Conservation (phyloP, 1,140 invertebrate species). For the Tetramorium parvispinum region DNA sequence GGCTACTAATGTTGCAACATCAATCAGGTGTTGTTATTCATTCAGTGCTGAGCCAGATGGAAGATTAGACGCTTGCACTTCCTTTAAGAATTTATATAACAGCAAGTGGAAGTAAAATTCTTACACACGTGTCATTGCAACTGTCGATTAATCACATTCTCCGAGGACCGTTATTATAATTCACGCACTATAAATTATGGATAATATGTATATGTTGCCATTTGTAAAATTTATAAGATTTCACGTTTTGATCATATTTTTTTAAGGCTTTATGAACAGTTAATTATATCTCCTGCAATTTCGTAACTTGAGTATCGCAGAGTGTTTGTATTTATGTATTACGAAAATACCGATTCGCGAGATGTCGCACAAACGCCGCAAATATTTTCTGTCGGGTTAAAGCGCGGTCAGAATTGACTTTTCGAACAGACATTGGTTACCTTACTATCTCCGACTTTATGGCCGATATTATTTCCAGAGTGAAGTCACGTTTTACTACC, state of each 20-base stretch:
- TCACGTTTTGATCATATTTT: background rate
- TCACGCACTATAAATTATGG: background rate
- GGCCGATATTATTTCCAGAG: conserved; percentile 59
- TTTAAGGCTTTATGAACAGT: background rate
- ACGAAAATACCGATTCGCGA: background rate
- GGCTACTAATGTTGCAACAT: conserved; percentile 33
- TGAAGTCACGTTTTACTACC: conserved; percentile 64
- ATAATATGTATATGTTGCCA: background rate
- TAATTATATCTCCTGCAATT: background rate
- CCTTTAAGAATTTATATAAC: background rate
- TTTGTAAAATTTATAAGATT: background rate
- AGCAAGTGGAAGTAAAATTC: conserved; percentile 25
- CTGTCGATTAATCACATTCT: background rate
- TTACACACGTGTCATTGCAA: background rate
- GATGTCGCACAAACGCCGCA: conserved; percentile 13
- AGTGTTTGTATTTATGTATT: background rate
- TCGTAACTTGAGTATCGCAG: background rate
- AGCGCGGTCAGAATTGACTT: conserved; percentile 40
- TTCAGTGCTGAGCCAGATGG: conserved; percentile 36
- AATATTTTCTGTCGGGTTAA: conserved; percentile 19
- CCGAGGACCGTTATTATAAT: background rate
- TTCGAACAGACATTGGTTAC: conserved; percentile 54
- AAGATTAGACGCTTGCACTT: conserved; percentile 44
- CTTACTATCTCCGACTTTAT: conserved; percentile 63
- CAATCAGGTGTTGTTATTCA: conserved; percentile 52